phyloP scores from a whole-genome alignment of 1,140 invertebrate species.

The Lethocerus indicus region DNA sequence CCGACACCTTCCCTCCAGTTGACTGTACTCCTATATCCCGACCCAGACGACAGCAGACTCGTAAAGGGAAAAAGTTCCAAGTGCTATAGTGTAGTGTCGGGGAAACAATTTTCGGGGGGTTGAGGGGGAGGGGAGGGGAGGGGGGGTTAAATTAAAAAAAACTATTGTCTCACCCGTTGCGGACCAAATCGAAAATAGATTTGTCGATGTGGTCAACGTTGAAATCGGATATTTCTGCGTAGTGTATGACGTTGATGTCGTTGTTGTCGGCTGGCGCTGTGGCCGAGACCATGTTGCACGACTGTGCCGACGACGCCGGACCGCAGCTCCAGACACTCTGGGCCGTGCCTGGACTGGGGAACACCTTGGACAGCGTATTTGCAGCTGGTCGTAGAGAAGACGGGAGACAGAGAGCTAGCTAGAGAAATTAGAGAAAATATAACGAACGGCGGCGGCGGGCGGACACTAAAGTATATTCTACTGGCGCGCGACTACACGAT shows the following conservation, averaged over 20 bases:
- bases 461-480: too few relatives aligned
- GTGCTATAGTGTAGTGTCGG: neutral
- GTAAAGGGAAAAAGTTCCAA: too few relatives aligned
- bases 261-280: slow-evolving; percentile 32
- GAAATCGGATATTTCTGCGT: slow-evolving; percentile 26
- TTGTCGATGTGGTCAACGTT: slow-evolving; percentile 28
- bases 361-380: slow-evolving; percentile 22
- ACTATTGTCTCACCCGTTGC: slow-evolving; percentile 32
- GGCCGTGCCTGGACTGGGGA: slow-evolving; percentile 58
- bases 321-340: slow-evolving; percentile 66
- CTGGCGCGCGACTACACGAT: too few relatives aligned
- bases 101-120: too few relatives aligned
- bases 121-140: too few relatives aligned
- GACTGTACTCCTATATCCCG: too few relatives aligned
- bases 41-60: too few relatives aligned
- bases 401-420: too few relatives aligned
- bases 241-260: slow-evolving; percentile 23
- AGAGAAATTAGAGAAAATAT: neutral
- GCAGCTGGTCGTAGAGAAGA: slow-evolving; percentile 7
- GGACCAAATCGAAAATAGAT: slow-evolving; percentile 44
- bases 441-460: too few relatives aligned
- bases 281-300: slow-evolving; percentile 52
- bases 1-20: too few relatives aligned
- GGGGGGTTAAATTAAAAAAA: neutral
- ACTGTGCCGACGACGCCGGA: slow-evolving; percentile 31